These are phyloP conservation scores for Lacanobia wlatinum DNA, from an alignment of 2,888 invertebrate genomes.

Conservation along the genomic window DNA sequence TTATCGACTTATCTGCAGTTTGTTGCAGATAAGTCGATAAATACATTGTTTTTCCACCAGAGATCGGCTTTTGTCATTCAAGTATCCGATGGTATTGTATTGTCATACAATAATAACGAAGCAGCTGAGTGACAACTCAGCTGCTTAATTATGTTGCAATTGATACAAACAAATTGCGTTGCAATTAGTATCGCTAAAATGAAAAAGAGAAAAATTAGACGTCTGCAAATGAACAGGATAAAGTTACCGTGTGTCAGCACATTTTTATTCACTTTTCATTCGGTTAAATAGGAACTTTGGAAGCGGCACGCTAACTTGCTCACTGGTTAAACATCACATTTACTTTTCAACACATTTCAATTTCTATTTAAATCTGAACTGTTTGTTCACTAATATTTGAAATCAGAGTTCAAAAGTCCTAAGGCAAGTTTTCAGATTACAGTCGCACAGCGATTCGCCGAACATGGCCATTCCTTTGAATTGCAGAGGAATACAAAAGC, in stretches of 20 bases:
- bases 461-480: slow-evolving; percentile 38
- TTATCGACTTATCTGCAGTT: too few species aligned
- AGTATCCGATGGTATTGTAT: background rate
- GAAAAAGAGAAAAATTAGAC: slow-evolving; percentile 8
- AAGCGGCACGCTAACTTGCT: background rate
- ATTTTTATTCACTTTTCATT: slow-evolving; percentile 13
- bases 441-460: slow-evolving; percentile 4
- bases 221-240: background rate
- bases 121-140: background rate
- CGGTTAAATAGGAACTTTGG: background rate
- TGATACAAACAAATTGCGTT: background rate
- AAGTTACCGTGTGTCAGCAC: background rate
- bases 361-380: background rate
- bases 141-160: slow-evolving; percentile 6
- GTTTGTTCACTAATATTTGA: background rate
- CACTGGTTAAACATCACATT: background rate
- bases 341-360: background rate
- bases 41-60: slow-evolving; percentile 10
- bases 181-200: slow-evolving; percentile 1
- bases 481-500: slow-evolving; percentile 58
- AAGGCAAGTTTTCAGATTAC: background rate
- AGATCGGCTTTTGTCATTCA: slow-evolving; percentile 10
- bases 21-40: too few species aligned
- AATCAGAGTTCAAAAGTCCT: background rate
- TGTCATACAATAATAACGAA: too few species aligned